phyloP scores from a whole-genome alignment of 64 coral and sea anemone genomes.

The Stylophora pistillata region DNA sequence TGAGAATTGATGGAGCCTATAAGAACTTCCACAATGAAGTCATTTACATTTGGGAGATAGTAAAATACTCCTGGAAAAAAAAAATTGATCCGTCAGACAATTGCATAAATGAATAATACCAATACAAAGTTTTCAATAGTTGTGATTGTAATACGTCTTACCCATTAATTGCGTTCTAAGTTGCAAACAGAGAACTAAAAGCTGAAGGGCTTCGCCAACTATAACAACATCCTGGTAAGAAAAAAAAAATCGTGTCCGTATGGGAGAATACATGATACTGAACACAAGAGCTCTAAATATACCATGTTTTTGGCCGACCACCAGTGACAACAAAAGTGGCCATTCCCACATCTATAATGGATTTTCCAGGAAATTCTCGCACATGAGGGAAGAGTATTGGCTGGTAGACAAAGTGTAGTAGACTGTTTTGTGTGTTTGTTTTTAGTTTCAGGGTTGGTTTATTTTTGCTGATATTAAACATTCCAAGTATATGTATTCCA shows the following conservation, averaged over 20 bases:
- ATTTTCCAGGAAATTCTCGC: too few species aligned
- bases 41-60: conserved; percentile 93
- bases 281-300: too few species aligned
- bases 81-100: neutral
- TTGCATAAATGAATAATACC: neutral
- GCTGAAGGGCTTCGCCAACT: conserved; percentile 83
- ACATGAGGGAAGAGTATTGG: too few species aligned
- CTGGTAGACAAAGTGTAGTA: too few species aligned
- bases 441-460: too few species aligned
- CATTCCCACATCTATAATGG: too few species aligned
- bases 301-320: too few species aligned
- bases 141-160: neutral
- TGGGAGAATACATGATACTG: too few species aligned
- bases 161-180: conserved; percentile 90
- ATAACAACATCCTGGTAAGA: conserved; percentile 74
- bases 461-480: too few species aligned
- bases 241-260: neutral
- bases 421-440: too few species aligned
- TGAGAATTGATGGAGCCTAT: conserved; percentile 83
- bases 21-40: conserved; percentile 87
- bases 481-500: too few species aligned
- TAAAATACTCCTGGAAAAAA: conserved; percentile 85
- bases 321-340: too few species aligned
- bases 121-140: neutral
- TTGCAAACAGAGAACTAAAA: conserved; percentile 87